Evolutionary conservation across 64 coral and sea anemone genomes (phyloP), one percentile per base, ranked within the genome.

Genomic region (Pachyseris speciosa): DNA sequence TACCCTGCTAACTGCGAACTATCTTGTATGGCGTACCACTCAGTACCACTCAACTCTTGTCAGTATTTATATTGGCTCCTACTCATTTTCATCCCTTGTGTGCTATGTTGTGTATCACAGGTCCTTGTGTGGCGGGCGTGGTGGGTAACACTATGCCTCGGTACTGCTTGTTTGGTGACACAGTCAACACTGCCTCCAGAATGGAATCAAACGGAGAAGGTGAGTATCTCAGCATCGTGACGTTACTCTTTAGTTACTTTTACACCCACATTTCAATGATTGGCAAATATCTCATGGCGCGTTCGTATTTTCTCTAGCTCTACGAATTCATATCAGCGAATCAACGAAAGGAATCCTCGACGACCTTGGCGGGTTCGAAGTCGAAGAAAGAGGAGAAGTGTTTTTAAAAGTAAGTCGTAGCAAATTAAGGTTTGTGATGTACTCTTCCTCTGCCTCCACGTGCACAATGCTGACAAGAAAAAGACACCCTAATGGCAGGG

Each of bases 201-300:
- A 86, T 99, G 94, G 97, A 99, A 41, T 99, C 97, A 10, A 99
- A 92, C 16, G 97, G 97, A 90, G 97, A 99, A 93, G 89, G 97
- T 99, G 74, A 15, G 78, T 67, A 26, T 40, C 42, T 43, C 6
- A 4, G 12, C 26, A 20, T 9, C 4, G 19, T 32, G 16, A 20
- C 31, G 4, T 29, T 42, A 45, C 38, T 43, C 19, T 2, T 12
- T n/a, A n/a, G n/a, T n/a, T n/a, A n/a, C n/a, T n/a, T n/a, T n/a
- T n/a, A n/a, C n/a, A n/a, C n/a, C n/a, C n/a, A n/a, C n/a, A n/a
- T n/a, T n/a, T n/a, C n/a, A n/a, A n/a, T n/a, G n/a, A n/a, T n/a
- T n/a, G n/a, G n/a, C n/a, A n/a, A n/a, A n/a, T n/a, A n/a, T n/a
- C n/a, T n/a, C n/a, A n/a, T n/a, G n/a, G n/a, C n/a, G n/a, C n/a